Evolutionary conservation across 2,113 vertebrate species (phyloP), one percentile per base, ranked within the genome.

Genomic region (Nyctereutes procyonoides): DNA sequence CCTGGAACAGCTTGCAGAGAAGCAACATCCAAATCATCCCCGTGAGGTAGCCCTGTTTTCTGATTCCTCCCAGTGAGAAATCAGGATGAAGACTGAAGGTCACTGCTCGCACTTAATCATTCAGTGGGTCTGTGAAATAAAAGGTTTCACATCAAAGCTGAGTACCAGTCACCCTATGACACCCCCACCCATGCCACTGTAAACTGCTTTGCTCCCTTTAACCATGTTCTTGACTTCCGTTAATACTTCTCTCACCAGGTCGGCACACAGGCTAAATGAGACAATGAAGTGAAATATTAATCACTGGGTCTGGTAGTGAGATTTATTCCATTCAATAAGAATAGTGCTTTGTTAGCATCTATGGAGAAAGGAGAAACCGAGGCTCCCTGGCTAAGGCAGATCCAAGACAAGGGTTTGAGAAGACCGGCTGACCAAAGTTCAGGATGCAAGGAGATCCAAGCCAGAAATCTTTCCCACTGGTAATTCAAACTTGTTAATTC

Each of bases 221-320:
- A 48, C 74, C 26, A 16, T 2, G 28, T 38, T 58, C 84, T 79
- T 4, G 43, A 89, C 67, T 97, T 76, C 60, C 2, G 5, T 38
- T 58, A 79, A 62, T 16, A 63, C 55, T 20, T 84, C n/a, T 32
- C 77, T 76, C 93, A 28, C 24, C 24, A 19, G 56, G 63, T 16
- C 65, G 48, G 58, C 81, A 73, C 35, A 43, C 16, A 24, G 35
- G 58, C 86, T 81, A 74, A 96, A 53, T 0, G 56, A 87, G 62
- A 97, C 56, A 76, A 93, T 56, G 71, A 63, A 74, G 83, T 69
- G 87, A 89, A 94, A 89, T 83, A 90, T 95, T 91, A 88, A 90
- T 95, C 4, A 10, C 26, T 43, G 38, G 32, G 55, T 90, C 92
- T 82, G 82, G 95, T 32, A 65, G 58, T 26, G 22, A 95, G 53